Conservation (phyloP, 2,113 vertebrate species). For the Oreotrochilus melanogaster region DNA sequence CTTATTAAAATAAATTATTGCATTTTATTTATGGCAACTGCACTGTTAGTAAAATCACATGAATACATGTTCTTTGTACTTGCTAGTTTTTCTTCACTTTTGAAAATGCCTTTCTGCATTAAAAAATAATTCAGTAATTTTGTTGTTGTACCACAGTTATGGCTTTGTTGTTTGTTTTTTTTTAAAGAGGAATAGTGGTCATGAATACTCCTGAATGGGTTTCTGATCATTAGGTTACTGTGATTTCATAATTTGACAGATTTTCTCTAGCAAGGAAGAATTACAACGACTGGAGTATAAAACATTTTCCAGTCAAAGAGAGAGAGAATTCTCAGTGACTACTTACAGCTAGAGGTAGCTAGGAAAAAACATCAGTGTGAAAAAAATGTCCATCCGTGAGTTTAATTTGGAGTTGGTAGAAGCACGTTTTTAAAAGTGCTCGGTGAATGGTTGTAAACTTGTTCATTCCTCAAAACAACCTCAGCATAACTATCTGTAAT, state of each 20-base stretch:
- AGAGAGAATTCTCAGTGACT: constrained; percentile 51
- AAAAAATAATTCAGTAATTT: not conserved
- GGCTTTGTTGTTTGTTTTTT: not conserved
- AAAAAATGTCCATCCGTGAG: not conserved
- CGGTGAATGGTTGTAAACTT: not conserved
- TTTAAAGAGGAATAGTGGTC: not conserved
- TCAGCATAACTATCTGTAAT: constrained; percentile 9
- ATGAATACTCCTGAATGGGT: not conserved
- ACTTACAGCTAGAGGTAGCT: constrained; percentile 40
- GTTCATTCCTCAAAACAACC: constrained; percentile 27
- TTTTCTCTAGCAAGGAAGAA: constrained; percentile 45
- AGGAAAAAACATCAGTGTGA: not conserved
- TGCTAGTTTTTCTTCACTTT: not conserved
- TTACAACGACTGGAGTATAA: not conserved
- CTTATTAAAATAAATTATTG: constrained; percentile 33
- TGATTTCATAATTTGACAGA: constrained; percentile 11
- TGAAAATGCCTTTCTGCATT: not conserved
- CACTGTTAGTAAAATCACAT: not conserved
- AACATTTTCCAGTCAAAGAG: not conserved
- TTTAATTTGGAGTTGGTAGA: constrained; percentile 25
- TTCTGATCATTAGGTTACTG: constrained; percentile 43
- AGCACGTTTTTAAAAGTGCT: constrained; percentile 37
- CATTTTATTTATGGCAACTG: not conserved
- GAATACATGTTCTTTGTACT: not conserved
- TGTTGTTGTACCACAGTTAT: not conserved